Evolutionary conservation across 2,113 vertebrate genomes (phyloP).

Genomic region (Eleginops maclovinus): DNA sequence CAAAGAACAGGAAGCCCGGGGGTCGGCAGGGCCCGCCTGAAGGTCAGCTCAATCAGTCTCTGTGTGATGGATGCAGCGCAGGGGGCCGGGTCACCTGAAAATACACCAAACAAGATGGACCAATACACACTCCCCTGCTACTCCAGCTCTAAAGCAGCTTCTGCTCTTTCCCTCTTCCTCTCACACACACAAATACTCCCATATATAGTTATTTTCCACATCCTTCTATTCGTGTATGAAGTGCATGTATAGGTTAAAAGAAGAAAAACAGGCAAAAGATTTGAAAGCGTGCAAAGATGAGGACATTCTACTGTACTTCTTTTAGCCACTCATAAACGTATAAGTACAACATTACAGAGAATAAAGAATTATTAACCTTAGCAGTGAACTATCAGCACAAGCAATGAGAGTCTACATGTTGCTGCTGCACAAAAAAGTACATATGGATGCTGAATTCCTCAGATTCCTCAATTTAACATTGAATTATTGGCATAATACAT

Average conservation of each 20-base stretch:
- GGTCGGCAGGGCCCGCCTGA: constrained; percentile 70
- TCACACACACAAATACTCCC: neutral
- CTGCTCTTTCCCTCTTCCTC: neutral
- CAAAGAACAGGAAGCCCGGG: constrained; percentile 82
- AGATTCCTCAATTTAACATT: no score
- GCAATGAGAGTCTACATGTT: no score
- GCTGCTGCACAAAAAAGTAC: no score
- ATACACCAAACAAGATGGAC: constrained; percentile 33
- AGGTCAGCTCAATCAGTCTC: constrained; percentile 79
- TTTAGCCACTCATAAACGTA: no score
- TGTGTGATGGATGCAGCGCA: constrained; percentile 72
- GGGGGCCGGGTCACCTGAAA: constrained; percentile 70
- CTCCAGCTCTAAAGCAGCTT: neutral
- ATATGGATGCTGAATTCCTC: no score
- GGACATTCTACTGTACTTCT: no score
- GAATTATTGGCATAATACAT: no score
- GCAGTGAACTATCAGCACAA: no score
- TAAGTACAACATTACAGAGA: no score
- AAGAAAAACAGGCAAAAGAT: no score
- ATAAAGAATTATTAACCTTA: no score
- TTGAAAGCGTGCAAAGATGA: no score
- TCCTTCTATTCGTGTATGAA: neutral
- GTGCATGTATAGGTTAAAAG: neutral
- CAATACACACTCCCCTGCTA: neutral
- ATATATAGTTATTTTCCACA: neutral